These are phyloP conservation scores for Macropis europaea DNA, from an alignment of 2,888 invertebrate species.

Conservation along the genomic window DNA sequence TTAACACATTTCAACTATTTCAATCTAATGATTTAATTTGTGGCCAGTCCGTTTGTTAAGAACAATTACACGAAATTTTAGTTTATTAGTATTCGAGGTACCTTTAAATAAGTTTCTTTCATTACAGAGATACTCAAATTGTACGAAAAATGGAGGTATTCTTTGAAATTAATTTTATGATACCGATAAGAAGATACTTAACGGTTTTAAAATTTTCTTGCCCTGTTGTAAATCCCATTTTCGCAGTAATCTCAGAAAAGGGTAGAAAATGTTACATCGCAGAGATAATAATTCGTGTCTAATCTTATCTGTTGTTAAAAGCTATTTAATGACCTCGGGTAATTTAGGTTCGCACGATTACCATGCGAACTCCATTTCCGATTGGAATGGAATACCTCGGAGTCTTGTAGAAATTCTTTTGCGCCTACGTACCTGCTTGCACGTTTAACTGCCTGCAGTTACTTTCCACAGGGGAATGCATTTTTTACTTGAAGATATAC, in stretches of 20 bases:
- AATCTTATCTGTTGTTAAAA: slow-evolving; percentile 5
- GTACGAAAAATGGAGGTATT: background rate
- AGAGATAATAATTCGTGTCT: slow-evolving; percentile 16
- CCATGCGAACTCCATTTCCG: slow-evolving; percentile 21
- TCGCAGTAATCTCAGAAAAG: background rate
- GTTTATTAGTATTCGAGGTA: background rate
- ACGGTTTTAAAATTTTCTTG: background rate
- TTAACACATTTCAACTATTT: too few species aligned
- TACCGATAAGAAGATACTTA: background rate
- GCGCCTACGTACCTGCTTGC: background rate
- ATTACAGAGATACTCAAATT: background rate
- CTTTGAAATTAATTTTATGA: background rate
- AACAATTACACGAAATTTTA: background rate
- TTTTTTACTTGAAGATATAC: background rate
- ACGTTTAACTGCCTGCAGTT: background rate
- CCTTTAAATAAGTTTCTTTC: background rate
- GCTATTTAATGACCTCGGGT: slow-evolving; percentile 21
- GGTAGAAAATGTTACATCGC: background rate
- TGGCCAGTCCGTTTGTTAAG: background rate
- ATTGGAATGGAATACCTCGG: slow-evolving; percentile 20
- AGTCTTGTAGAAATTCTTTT: background rate
- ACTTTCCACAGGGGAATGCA: background rate
- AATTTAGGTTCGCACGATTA: slow-evolving; percentile 1
- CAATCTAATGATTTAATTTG: too few species aligned
- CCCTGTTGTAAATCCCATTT: background rate